Base-by-base conservation (phyloP, 1,140 invertebrate genomes). In the Brevipalpus yothersi region DNA sequence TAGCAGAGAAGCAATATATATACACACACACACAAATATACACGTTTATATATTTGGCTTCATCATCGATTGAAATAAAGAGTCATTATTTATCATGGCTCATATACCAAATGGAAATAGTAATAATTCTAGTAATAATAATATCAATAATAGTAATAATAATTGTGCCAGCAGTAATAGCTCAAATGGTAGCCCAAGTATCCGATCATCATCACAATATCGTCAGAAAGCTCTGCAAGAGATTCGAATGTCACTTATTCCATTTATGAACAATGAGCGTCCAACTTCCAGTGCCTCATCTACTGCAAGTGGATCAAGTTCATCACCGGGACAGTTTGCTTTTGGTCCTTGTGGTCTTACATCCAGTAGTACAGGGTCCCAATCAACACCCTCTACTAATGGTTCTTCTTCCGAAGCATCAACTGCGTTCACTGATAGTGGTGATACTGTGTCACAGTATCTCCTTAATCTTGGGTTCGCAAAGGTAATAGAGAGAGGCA, bases 191-290 rank as follows among this genome's bases (percentile, higher is more conserved):
- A 31, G 31, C 31, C 31, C 31, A 31, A 31, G 31, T 51, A 51
- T 19, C 12, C 8, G 21, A 51, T 51, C 49, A 51, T 45, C 43
- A 53, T 11, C 23, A 39, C 58, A 61, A 17, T 88, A 87, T 72
- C 81, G 83, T 72, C 82, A 86, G 69, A 86, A 87, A 73, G 84
- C 84, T 66, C 76, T 90, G 71, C 82, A 82, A 71, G 81, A 85
- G 72, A 90, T 90, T 67, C 77, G 84, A 58, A 86, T 86, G 68
- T 85, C 83, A 53, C 71, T 90, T 63, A 75, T 83, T 65, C 84
- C 84, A 4, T 63, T 63, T 53, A 55, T 47, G 17, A 60, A 54
- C 23, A 59, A 60, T 62, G 65, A 60, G 56, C 45, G 60, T 17
- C 58, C 53, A 12, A 47, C 40, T 15, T 58, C 45, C 40, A 41